Conservation (phyloP, 2,113 vertebrate species). For the Dipodomys spectabilis region DNA sequence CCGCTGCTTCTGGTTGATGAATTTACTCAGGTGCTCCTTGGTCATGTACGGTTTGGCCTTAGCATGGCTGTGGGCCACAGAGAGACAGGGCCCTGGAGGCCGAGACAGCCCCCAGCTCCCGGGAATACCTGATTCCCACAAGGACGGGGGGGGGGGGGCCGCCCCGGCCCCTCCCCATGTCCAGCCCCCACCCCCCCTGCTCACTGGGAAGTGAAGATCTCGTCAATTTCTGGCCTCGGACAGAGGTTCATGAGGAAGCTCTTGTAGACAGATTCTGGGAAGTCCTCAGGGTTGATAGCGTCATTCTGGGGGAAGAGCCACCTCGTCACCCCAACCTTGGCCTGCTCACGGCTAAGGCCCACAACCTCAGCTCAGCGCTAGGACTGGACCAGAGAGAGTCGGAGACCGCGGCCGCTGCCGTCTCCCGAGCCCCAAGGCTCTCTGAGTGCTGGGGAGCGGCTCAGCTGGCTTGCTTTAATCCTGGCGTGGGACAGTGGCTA, state of each 20-base stretch:
- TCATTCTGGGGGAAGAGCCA: constrained; percentile 89
- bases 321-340: background rate
- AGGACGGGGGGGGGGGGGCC: background rate
- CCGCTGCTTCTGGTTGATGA: constrained; percentile 96
- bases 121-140: background rate
- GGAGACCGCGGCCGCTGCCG: too few species aligned
- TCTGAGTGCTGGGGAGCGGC: background rate
- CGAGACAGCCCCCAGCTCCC: background rate
- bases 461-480: background rate
- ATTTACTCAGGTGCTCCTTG: constrained; percentile 95
- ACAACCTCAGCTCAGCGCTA: background rate
- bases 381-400: background rate
- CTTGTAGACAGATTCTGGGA: constrained; percentile 94
- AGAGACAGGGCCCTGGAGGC: background rate
- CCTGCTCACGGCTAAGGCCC: background rate
- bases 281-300: constrained; percentile 96
- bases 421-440: too few species aligned
- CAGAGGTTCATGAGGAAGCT: constrained; percentile 94
- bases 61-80: constrained; percentile 85
- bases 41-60: constrained; percentile 98
- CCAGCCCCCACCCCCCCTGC: constrained; percentile 69
- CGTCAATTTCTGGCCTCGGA: constrained; percentile 95
- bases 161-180: background rate
- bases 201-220: constrained; percentile 98
- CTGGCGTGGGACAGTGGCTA: background rate